Percentiles rank a stretch among this genome's conserved stretches.
phyloP scores from a whole-genome alignment of 2,113 vertebrate genomes.

The Balaeniceps rex region DNA sequence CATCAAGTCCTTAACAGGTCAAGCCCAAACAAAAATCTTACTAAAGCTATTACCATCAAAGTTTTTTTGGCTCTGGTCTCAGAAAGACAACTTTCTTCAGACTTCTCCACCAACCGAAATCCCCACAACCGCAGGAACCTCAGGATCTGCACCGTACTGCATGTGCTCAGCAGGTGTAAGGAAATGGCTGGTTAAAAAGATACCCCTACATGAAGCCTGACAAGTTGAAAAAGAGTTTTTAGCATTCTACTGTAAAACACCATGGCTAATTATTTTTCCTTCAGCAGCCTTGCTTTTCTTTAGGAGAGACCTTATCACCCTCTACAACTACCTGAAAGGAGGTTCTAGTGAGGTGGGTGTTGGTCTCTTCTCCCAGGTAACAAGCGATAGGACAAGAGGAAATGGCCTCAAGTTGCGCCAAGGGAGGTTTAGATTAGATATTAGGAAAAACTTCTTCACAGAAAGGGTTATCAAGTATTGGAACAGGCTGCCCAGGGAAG shows the following conservation, averaged over 20 bases:
- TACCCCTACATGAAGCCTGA: not conserved
- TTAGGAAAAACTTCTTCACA: too few species aligned
- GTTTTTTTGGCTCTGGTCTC: not conserved
- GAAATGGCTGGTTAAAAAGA: not conserved
- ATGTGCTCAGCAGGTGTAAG: not conserved
- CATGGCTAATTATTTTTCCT: not conserved
- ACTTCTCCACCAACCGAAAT: not conserved
- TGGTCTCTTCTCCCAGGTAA: too few species aligned
- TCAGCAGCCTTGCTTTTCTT: not conserved
- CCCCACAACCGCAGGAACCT: not conserved
- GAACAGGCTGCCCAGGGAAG: too few species aligned
- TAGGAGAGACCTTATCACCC: too few species aligned
- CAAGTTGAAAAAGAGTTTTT: not conserved
- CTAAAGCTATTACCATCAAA: not conserved
- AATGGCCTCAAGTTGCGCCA: too few species aligned
- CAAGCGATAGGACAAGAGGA: too few species aligned
- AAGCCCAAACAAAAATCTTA: constrained; percentile 17
- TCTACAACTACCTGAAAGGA: too few species aligned
- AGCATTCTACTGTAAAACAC: not conserved
- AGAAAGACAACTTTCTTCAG: not conserved
- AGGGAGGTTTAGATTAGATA: too few species aligned
- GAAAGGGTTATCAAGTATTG: too few species aligned
- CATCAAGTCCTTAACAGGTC: constrained; percentile 17
- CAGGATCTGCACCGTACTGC: not conserved
- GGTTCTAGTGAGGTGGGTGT: too few species aligned